Evolutionary conservation across 2,797 vertebrate genomes (phyloP).

Genomic region (Pempheris klunzingeri): DNA sequence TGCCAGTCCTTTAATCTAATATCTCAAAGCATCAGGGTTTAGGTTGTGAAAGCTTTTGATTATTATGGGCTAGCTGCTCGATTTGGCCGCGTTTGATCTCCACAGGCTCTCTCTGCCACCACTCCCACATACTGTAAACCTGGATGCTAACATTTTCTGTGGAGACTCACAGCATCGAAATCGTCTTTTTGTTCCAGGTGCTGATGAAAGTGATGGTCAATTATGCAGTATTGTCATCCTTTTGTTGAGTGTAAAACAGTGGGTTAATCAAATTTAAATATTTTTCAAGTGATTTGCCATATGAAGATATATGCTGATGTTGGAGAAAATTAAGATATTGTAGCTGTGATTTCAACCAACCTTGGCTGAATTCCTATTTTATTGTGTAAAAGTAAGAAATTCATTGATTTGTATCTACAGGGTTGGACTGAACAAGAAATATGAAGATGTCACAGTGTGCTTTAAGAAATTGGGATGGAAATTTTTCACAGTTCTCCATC

Average conservation of each 20-base stretch:
- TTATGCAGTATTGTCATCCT: background rate
- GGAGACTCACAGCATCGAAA: background rate
- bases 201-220: background rate
- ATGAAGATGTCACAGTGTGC: too few species aligned
- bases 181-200: conserved; percentile 4
- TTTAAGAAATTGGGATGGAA: too few species aligned
- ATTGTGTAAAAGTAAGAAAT: too few species aligned
- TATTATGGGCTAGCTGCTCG: conserved; percentile 43
- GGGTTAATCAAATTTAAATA: background rate
- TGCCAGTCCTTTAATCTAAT: conserved; percentile 54
- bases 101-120: background rate
- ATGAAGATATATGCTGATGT: too few species aligned
- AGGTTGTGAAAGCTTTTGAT: conserved; percentile 48
- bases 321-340: too few species aligned
- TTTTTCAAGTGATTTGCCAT: too few species aligned
- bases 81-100: conserved; percentile 37
- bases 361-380: background rate
- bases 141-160: conserved; percentile 14
- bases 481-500: background rate
- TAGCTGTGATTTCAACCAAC: background rate
- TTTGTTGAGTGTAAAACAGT: background rate
- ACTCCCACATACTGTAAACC: conserved; percentile 18
- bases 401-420: too few species aligned
- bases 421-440: too few species aligned
- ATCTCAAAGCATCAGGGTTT: conserved; percentile 52